Base-by-base conservation (phyloP, 35 echinoderm and acorn worm genomes). In the Strongylocentrotus purpuratus region DNA sequence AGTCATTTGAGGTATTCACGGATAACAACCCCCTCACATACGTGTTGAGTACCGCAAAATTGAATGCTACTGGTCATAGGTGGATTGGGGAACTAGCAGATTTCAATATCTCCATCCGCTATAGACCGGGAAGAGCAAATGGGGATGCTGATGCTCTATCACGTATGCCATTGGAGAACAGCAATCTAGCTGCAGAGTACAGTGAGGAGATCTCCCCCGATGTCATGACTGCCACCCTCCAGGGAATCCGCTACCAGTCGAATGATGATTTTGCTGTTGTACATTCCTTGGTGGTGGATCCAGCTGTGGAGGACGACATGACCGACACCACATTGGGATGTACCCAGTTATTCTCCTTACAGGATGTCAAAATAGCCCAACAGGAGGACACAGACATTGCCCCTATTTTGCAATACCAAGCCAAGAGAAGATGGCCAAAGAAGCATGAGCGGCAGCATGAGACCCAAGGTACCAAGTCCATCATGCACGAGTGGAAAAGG, bases 21-120 rank as follows among this genome's bases (percentile, higher is more conserved):
- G 50, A 55, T 85, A 95, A 96, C 88, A 96, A 91, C 94, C 94
- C 31, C 8, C 47, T 96, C 2, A 95, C 94, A 25, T 96, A 95
- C 32, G 88, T 95, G 2, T 85, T 96, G 5, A 28, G 85, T 35
- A 70, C 94, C 3, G 96, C 96, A 11, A 55, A 50, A 9, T 48
- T 96, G 13, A 95, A 95, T 92, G 94, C 94, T 2, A 95, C 94
- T 0, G 94, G 96, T 20, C 94, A 92, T 22, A n/a, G 94, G 7
- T 95, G 94, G 94, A 86, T 92, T 4, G 94, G 33, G 7, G 94
- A 96, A 33, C 41, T 96, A 9, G 45, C 86, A 22, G 94, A 94
- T 18, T 96, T 86, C 31, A n/a, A n/a, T 14, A 10, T 95, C 87
- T 65, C 31, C 55, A 96, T 95, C 46, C 95, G 92, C 15, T 96